A percentile compares a stretch with the other conserved stretches of the same genome.
Evolutionary conservation across 1,140 invertebrate species (phyloP).

Genomic region (Stegodyphus dumicola): DNA sequence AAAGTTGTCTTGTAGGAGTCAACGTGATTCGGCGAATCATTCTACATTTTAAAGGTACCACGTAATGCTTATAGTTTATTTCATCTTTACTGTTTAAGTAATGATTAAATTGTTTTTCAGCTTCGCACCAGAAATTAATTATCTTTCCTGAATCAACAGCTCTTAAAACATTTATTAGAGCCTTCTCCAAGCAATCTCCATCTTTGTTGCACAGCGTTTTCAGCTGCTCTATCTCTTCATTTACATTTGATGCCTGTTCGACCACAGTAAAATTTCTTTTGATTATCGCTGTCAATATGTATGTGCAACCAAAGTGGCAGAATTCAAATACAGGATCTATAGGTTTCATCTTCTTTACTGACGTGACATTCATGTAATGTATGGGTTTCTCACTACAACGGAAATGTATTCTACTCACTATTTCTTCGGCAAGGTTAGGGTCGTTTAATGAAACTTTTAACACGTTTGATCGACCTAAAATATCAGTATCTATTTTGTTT

Average conservation of each 20-base stretch:
- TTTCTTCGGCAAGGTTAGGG: background rate
- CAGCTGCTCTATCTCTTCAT: background rate
- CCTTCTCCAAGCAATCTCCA: background rate
- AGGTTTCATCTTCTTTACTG: background rate
- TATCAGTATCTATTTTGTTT: background rate
- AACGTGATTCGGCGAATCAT: conserved; percentile 61
- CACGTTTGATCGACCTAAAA: conserved; percentile 10
- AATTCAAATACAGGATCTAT: background rate
- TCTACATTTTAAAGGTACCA: conserved; percentile 41
- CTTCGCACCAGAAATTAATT: background rate
- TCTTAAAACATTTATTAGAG: conserved; percentile 2
- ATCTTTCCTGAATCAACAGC: conserved; percentile 16
- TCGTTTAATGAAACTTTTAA: background rate
- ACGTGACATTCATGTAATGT: background rate
- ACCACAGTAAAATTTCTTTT: conserved; percentile 5
- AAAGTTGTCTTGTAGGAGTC: conserved; percentile 62
- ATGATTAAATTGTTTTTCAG: background rate
- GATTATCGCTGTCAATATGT: background rate
- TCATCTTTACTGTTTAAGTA: background rate
- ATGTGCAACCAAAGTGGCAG: background rate
- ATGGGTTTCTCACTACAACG: background rate
- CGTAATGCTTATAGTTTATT: conserved; percentile 58
- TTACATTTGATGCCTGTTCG: background rate
- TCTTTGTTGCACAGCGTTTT: background rate
- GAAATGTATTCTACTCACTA: background rate